Evolutionary conservation across 2,888 invertebrate species (phyloP).

Genomic region (Bombylius discolor): DNA sequence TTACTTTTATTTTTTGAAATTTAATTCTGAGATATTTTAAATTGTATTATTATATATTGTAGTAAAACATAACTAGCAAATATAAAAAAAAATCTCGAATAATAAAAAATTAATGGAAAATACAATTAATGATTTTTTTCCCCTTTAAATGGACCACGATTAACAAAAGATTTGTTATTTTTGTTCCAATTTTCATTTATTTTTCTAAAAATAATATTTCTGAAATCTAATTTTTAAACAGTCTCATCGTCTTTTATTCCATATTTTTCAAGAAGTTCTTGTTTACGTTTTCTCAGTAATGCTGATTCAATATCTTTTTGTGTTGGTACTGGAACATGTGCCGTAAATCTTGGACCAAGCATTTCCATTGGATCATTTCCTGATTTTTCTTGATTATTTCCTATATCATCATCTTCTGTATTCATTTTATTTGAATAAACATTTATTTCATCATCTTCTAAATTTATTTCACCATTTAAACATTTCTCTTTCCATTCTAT

Average conservation of each 20-base stretch:
- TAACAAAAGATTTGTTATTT: too few relatives aligned
- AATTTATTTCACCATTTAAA: conserved; percentile 37
- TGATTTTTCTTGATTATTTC: conserved; percentile 9
- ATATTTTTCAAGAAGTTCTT: conserved; percentile 79
- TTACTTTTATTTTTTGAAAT: too few relatives aligned
- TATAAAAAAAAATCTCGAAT: too few relatives aligned
- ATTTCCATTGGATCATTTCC: conserved; percentile 31
- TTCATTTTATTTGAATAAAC: conserved; percentile 32
- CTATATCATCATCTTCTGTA: conserved; percentile 21
- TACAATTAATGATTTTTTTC: too few relatives aligned
- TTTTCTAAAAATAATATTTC: too few relatives aligned
- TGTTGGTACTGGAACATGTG: conserved; percentile 85
- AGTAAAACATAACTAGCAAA: too few relatives aligned
- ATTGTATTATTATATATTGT: too few relatives aligned
- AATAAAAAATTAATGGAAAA: too few relatives aligned
- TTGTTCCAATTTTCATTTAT: too few relatives aligned
- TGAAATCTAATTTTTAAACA: too few relatives aligned
- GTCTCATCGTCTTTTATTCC: conserved; percentile 39
- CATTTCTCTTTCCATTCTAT: conserved; percentile 59
- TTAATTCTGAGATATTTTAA: too few relatives aligned
- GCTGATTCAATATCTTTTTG: conserved; percentile 92
- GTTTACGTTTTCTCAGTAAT: conserved; percentile 77
- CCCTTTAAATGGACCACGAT: too few relatives aligned
- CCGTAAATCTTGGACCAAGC: conserved; percentile 49
- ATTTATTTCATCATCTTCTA: conserved; percentile 56